Conservation (phyloP, 1,140 invertebrate genomes). For the Halotydeus destructor region DNA sequence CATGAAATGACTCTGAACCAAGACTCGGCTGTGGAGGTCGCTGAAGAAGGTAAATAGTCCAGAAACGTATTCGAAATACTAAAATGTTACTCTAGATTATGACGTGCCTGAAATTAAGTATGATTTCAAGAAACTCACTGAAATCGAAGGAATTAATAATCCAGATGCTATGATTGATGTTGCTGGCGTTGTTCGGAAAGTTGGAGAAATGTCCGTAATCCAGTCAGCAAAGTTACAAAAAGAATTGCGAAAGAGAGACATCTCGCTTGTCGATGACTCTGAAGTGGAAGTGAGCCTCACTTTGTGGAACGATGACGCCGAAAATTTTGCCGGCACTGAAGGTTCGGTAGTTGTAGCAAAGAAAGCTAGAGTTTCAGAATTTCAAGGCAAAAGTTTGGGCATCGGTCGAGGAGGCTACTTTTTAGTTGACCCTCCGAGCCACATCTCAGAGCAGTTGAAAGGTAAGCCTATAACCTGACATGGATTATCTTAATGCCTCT, state of each 20-base stretch:
- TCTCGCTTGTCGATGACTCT: slow-evolving; percentile 65
- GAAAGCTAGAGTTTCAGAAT: slow-evolving; percentile 48
- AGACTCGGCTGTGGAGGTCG: slow-evolving; percentile 52
- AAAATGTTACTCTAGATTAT: slow-evolving; percentile 7
- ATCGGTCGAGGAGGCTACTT: slow-evolving; percentile 21
- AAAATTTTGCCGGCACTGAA: slow-evolving; percentile 49
- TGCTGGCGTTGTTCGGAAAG: slow-evolving; percentile 62
- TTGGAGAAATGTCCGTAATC: slow-evolving; percentile 45
- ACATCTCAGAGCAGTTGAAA: too few species aligned
- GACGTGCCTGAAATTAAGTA: slow-evolving; percentile 56
- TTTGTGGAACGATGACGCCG: slow-evolving; percentile 39
- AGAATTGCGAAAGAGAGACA: slow-evolving; percentile 70
- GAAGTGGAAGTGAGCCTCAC: slow-evolving; percentile 44
- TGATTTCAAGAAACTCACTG: slow-evolving; percentile 53
- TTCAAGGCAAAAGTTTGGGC: slow-evolving; percentile 34
- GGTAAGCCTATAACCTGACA: too few species aligned
- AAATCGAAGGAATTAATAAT: slow-evolving; percentile 40
- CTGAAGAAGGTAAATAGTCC: slow-evolving; percentile 28
- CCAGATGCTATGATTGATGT: slow-evolving; percentile 41
- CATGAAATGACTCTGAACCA: slow-evolving; percentile 82
- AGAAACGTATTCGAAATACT: slow-evolving; percentile 31
- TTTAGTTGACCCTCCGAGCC: slow-evolving; percentile 68
- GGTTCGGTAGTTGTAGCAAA: slow-evolving; percentile 67
- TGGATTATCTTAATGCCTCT: slow-evolving; percentile 62
- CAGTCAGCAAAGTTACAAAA: slow-evolving; percentile 46